Evolutionary conservation across 1,140 invertebrate species (phyloP).

Genomic region (Heliconius hermathena): DNA sequence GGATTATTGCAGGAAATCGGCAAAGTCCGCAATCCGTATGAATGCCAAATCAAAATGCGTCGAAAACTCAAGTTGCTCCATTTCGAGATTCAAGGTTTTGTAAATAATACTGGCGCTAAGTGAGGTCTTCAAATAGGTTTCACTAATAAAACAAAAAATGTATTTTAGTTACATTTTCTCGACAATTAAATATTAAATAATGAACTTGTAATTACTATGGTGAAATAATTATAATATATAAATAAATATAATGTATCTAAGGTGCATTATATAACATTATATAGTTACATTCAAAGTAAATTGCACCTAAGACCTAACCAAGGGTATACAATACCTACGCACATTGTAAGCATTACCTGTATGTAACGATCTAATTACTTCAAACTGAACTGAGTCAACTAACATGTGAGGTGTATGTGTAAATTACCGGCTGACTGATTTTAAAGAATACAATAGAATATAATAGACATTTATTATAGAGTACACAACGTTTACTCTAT

Average conservation of each 20-base stretch:
- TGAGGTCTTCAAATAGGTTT: neutral
- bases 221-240: neutral
- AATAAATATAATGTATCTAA: too few species aligned
- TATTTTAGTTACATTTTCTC: neutral
- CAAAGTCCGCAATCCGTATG: neutral
- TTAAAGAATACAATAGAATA: neutral
- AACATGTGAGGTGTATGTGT: conserved; percentile 1
- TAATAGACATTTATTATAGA: neutral
- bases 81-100: conserved; percentile 24
- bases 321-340: neutral
- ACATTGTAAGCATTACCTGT: neutral
- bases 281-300: neutral
- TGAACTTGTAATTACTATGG: neutral
- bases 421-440: neutral
- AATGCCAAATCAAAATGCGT: conserved; percentile 36
- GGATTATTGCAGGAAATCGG: conserved; percentile 27
- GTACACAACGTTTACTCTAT: too few species aligned
- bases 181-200: neutral
- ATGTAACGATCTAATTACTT: conserved; percentile 25
- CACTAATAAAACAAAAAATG: neutral
- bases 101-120: conserved; percentile 8
- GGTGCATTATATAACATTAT: too few species aligned
- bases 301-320: neutral
- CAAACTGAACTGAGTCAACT: conserved; percentile 13
- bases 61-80: conserved; percentile 4